Conservation (phyloP, 2,113 vertebrate genomes). For the Alligator mississippiensis region DNA sequence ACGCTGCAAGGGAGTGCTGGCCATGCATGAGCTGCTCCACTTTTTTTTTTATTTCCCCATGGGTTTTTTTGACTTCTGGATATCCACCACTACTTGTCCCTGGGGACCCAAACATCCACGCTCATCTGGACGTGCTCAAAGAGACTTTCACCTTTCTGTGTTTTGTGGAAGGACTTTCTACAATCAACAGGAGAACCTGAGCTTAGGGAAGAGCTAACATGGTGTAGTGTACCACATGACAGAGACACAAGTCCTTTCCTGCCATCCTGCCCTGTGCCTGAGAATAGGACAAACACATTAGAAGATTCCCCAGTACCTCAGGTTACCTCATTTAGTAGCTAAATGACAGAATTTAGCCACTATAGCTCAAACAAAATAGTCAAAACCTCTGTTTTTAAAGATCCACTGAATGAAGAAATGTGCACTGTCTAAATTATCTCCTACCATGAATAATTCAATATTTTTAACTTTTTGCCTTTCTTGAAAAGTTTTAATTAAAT, state of each 20-base stretch:
- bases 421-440: background rate
- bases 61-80: no score
- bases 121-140: no score
- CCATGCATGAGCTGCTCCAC: no score
- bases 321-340: background rate
- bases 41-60: no score
- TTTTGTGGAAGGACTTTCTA: background rate
- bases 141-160: background rate
- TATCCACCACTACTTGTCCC: no score
- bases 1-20: no score
- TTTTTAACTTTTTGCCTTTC: constrained; percentile 11
- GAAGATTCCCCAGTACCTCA: background rate
- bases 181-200: background rate
- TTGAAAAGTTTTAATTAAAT: constrained; percentile 32
- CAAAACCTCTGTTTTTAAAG: background rate
- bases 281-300: background rate
- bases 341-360: background rate
- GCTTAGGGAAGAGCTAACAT: background rate
- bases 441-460: background rate
- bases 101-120: no score
- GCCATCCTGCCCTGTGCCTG: background rate
- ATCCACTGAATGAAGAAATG: background rate
- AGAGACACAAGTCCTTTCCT: background rate
- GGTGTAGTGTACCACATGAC: background rate
- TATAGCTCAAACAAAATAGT: background rate